Base-by-base conservation (phyloP, 2,797 vertebrate genomes). In the Enteromius radiatus region DNA sequence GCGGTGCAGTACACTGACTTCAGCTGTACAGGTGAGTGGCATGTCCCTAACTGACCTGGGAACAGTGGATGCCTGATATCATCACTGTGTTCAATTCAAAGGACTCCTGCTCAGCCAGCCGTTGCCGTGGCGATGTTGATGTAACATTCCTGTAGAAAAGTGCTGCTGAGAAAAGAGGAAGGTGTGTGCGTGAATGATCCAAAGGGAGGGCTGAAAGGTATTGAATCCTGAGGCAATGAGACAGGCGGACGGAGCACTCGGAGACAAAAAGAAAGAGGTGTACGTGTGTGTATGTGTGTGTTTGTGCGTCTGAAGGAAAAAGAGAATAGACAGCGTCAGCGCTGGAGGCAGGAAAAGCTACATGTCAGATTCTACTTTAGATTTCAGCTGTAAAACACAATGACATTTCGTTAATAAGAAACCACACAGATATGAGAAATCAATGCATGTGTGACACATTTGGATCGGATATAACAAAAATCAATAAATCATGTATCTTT, bases 41-140 rank as follows among this genome's bases (percentile, higher is more conserved):
- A 28, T 71, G 75, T 59, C 69, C 80, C 68, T 36, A 59, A 47
- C 80, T 78, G 68, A 73, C 49, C 76, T 56, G 21, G 38, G 26
- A 80, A 80, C 85, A 76, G 43, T 49, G 65, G 71, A 73, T 41
- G 63, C 70, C 56, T 59, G 77, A 83, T 93, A 91, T 92, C 89
- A 92, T 92, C 89, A 86, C 89, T 85, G 84, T 88, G 45, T 56
- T 75, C 74, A 85, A 85, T 76, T 83, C 79, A 38, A 85, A 45
- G 81, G 78, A 86, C 88, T 81, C 86, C 82, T 12, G 31, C 81
- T 82, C 84, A 80, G 88, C 87, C 90, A 90, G 91, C 88, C 84
- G 92, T 93, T 93, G 91, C 92, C 90, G 88, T 91, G 93, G 92
- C 83, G 82, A 93, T 91, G 90, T 86, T 80, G 90, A 84, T 76